These are phyloP conservation scores for Selenia dentaria DNA, from an alignment of 2,888 invertebrate genomes.

Conservation along the genomic window DNA sequence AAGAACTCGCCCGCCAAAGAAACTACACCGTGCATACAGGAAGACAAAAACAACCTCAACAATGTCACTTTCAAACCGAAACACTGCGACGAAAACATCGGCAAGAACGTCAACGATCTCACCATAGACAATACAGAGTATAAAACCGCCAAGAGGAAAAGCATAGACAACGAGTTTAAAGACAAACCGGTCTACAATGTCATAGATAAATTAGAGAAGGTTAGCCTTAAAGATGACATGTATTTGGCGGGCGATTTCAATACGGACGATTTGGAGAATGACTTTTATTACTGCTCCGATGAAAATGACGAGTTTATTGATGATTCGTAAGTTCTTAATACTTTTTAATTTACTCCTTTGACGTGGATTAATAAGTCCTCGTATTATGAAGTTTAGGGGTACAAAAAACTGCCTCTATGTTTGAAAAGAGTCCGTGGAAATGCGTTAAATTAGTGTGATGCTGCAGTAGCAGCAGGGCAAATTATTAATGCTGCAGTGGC, in stretches of 20 bases:
- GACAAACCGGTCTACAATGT: conserved; percentile 59
- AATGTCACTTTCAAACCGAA: conserved; percentile 42
- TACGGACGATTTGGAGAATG: conserved; percentile 62
- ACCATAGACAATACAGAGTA: conserved; percentile 41
- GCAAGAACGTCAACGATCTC: conserved; percentile 71
- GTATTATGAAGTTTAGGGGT: too few species aligned
- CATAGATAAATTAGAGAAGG: conserved; percentile 69
- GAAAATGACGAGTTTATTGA: conserved; percentile 65
- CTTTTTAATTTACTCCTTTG: too few species aligned
- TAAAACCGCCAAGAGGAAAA: conserved; percentile 39
- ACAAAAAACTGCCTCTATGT: too few species aligned
- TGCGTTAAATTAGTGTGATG: too few species aligned
- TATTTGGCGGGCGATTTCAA: conserved; percentile 67
- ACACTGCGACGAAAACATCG: conserved; percentile 52
- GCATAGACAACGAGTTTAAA: conserved; percentile 37
- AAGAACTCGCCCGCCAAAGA: conserved; percentile 66
- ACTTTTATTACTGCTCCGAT: conserved; percentile 64
- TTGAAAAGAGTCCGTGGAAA: too few species aligned
- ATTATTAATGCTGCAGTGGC: too few species aligned
- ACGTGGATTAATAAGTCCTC: too few species aligned
- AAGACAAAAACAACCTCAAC: conserved; percentile 43
- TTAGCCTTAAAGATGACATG: conserved; percentile 67
- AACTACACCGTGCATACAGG: conserved; percentile 14
- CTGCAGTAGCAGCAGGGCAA: too few species aligned
- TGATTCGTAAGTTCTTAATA: conserved; percentile 58